These are phyloP conservation scores for Tipula confusa DNA, from an alignment of 2,888 invertebrate genomes.

Conservation along the genomic window DNA sequence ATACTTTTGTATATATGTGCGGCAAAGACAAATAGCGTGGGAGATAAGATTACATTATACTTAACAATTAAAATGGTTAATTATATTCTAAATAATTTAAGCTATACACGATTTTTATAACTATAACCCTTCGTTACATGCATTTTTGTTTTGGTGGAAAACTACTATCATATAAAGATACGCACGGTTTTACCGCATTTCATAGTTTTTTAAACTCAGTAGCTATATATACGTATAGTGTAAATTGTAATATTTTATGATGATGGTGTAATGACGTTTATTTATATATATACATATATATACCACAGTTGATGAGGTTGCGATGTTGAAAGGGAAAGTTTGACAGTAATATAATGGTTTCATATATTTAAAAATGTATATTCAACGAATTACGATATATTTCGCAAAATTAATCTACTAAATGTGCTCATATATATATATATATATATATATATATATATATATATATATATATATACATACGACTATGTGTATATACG, in stretches of 20 bases:
- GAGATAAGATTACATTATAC: background rate
- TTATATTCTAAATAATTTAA: background rate
- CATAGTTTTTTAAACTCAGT: background rate
- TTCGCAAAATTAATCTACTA: background rate
- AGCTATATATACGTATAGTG: background rate
- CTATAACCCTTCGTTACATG: background rate
- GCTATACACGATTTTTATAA: background rate
- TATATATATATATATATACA: too few relatives aligned
- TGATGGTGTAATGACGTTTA: background rate
- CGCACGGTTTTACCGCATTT: background rate
- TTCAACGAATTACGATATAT: background rate
- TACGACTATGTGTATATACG: background rate
- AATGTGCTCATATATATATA: too few relatives aligned
- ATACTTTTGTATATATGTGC: too few relatives aligned
- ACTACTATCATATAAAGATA: background rate
- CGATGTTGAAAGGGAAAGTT: conserved; percentile 14
- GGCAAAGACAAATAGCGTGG: background rate
- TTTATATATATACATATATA: background rate
- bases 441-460: too few relatives aligned
- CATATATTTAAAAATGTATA: background rate
- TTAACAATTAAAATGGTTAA: too few relatives aligned
- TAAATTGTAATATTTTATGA: background rate
- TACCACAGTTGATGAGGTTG: background rate
- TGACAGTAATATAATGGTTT: background rate
- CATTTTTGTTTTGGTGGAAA: too few relatives aligned